A percentile compares a stretch with the other conserved stretches of the same genome.
Conservation (phyloP, 2,113 vertebrate genomes). For the Polypterus senegalus region DNA sequence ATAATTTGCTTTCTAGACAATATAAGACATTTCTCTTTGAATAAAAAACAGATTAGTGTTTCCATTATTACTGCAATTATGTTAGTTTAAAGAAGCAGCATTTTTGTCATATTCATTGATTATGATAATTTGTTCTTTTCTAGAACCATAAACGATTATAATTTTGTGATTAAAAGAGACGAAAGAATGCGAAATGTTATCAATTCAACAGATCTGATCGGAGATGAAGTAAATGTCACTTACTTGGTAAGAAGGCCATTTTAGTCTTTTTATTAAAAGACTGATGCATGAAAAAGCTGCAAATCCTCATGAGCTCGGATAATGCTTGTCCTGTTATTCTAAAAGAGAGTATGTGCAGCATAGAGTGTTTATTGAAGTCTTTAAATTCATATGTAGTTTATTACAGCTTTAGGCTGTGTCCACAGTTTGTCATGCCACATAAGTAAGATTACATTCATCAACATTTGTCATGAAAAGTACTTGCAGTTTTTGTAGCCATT, state of each 20-base stretch:
- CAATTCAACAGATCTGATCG: constrained; percentile 65
- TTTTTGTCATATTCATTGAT: not conserved
- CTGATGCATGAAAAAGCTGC: not conserved
- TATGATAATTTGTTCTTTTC: constrained; percentile 13
- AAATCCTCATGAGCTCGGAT: not conserved
- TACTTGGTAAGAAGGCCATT: constrained; percentile 64
- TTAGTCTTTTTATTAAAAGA: not conserved
- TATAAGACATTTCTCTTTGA: not conserved
- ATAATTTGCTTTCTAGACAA: not conserved
- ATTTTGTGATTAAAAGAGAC: constrained; percentile 62
- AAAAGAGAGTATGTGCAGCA: not conserved
- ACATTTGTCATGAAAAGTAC: no score
- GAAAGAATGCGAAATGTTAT: constrained; percentile 52
- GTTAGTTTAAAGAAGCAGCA: not conserved
- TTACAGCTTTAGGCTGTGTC: no score
- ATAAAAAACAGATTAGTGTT: not conserved
- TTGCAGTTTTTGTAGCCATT: no score
- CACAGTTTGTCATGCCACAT: no score
- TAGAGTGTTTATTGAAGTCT: not conserved
- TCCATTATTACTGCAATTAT: not conserved
- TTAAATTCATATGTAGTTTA: not conserved
- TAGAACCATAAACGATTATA: constrained; percentile 48
- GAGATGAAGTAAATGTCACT: constrained; percentile 70
- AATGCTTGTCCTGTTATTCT: not conserved
- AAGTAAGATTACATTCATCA: no score